These are phyloP conservation scores for Epicampocera succincta DNA, from an alignment of 2,888 invertebrate species.

Conservation along the genomic window DNA sequence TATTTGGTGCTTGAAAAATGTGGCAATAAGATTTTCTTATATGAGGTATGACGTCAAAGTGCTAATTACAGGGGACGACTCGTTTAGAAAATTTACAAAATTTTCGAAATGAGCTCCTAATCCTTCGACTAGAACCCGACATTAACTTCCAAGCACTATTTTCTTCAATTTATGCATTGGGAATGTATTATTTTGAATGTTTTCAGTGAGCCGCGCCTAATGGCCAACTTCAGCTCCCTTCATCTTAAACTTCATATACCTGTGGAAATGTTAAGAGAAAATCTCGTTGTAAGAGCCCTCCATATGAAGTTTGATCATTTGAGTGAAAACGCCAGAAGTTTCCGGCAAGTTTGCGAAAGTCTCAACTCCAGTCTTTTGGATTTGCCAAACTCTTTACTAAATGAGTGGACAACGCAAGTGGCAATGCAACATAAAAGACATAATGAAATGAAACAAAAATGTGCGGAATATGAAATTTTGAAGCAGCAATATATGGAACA, in stretches of 20 bases:
- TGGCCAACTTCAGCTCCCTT: conserved; percentile 71
- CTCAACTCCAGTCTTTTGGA: conserved; percentile 72
- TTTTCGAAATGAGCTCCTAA: too few relatives aligned
- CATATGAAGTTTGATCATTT: conserved; percentile 76
- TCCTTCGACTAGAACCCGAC: too few relatives aligned
- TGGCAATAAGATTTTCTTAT: conserved; percentile 71
- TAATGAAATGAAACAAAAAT: conserved; percentile 67
- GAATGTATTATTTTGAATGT: too few relatives aligned
- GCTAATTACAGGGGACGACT: too few relatives aligned
- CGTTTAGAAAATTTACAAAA: too few relatives aligned
- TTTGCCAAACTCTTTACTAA: conserved; percentile 72
- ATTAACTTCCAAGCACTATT: too few relatives aligned
- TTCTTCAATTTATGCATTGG: too few relatives aligned
- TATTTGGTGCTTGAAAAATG: conserved; percentile 77
- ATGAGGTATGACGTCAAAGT: conserved; percentile 33
- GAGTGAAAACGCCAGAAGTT: conserved; percentile 75
- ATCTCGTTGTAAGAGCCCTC: conserved; percentile 75
- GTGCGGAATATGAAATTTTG: conserved; percentile 74
- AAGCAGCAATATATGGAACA: conserved; percentile 69
- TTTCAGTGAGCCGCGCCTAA: conserved; percentile 73
- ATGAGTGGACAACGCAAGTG: conserved; percentile 75
- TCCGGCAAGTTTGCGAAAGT: conserved; percentile 52
- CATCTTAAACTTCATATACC: conserved; percentile 74
- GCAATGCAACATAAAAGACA: conserved; percentile 73
- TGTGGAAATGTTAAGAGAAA: conserved; percentile 73